Evolutionary conservation across 2,888 invertebrate genomes (phyloP).

Genomic region (Pyralis farinalis): DNA sequence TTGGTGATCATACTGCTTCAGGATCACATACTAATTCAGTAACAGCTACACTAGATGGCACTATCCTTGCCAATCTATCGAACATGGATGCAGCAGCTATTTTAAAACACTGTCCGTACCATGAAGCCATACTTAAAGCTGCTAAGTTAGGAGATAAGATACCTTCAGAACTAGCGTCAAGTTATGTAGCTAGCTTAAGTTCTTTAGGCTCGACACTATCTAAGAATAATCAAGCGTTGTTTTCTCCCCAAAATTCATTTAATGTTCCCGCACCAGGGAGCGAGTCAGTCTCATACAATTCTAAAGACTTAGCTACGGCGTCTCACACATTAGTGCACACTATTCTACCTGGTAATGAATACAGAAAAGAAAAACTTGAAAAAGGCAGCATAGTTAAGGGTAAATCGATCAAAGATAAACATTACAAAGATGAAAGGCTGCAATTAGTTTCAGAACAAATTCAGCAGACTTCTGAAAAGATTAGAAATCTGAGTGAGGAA

Average conservation of each 20-base stretch:
- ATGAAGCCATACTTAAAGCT: slow-evolving; percentile 72
- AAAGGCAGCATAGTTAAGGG: slow-evolving; percentile 42
- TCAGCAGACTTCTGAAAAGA: slow-evolving; percentile 61
- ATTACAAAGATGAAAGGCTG: slow-evolving; percentile 47
- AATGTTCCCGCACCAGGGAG: slow-evolving; percentile 43
- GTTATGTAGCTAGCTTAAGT: slow-evolving; percentile 76
- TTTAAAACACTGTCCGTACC: slow-evolving; percentile 73
- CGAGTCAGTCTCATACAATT: slow-evolving; percentile 44
- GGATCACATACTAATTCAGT: slow-evolving; percentile 59
- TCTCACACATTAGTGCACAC: slow-evolving; percentile 58
- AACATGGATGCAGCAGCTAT: slow-evolving; percentile 70
- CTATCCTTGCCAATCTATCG: slow-evolving; percentile 54
- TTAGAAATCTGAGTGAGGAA: slow-evolving; percentile 59
- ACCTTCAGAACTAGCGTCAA: slow-evolving; percentile 71
- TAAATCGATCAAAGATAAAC: slow-evolving; percentile 53
- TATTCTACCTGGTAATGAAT: slow-evolving; percentile 41
- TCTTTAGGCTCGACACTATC: slow-evolving; percentile 73
- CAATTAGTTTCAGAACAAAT: slow-evolving; percentile 62
- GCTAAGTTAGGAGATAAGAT: slow-evolving; percentile 62
- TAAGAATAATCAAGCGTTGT: slow-evolving; percentile 54
- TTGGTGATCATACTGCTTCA: slow-evolving; percentile 74
- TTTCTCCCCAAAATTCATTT: slow-evolving; percentile 42
- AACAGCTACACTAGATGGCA: slow-evolving; percentile 64
- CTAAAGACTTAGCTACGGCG: slow-evolving; percentile 48
- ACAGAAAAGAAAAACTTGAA: slow-evolving; percentile 39